These are phyloP conservation scores for Pipistrellus kuhlii DNA, from an alignment of 2,797 vertebrate species.

Conservation along the genomic window DNA sequence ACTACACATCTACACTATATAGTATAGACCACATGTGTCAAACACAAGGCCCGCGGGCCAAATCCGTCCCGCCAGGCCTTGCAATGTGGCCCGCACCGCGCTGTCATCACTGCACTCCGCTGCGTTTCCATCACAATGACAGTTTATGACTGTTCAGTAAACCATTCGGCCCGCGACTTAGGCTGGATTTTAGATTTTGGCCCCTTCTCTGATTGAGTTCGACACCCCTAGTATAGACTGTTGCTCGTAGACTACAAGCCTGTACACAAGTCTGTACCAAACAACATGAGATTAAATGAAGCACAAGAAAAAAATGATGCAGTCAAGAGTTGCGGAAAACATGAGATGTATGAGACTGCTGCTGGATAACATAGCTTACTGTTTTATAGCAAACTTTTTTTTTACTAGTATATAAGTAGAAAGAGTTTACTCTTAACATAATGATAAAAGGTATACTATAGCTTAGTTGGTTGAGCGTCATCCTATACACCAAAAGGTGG, in stretches of 20 bases:
- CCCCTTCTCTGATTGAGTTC: no score
- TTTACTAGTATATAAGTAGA: background rate
- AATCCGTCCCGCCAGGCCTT: no score
- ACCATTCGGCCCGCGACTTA: no score
- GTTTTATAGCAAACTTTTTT: background rate
- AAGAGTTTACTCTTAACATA: background rate
- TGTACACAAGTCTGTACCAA: background rate
- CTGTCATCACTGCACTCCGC: no score
- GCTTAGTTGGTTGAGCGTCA: background rate
- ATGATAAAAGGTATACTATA: background rate
- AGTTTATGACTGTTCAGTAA: no score
- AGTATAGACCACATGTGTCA: no score
- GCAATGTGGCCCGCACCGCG: no score
- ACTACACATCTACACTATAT: background rate
- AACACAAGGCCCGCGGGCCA: no score
- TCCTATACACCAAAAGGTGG: background rate
- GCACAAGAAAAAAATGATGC: background rate
- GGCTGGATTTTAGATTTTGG: no score
- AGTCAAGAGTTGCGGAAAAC: background rate
- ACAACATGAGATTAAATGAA: background rate
- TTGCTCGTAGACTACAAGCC: background rate
- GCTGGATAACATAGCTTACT: background rate
- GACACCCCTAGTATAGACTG: background rate
- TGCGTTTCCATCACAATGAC: no score
- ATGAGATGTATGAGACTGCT: background rate